phyloP scores from a whole-genome alignment of 2,888 invertebrate species.

The Epinotia bilunana region DNA sequence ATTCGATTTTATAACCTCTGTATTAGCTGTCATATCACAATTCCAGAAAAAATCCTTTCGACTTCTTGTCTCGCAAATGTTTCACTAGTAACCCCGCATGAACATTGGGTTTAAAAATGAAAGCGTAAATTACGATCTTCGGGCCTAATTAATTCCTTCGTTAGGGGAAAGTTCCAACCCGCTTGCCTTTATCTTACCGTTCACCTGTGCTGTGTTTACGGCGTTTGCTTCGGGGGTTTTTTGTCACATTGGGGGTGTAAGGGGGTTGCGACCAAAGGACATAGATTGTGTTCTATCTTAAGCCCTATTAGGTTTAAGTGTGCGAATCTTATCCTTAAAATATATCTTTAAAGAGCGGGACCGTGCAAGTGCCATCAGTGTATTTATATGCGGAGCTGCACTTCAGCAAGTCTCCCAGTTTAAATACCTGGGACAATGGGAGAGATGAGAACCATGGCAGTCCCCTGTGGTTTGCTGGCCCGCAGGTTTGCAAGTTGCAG shows the following conservation, averaged over 20 bases:
- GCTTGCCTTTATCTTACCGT: slow-evolving; percentile 67
- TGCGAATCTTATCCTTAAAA: too few relatives aligned
- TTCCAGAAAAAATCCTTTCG: not conserved
- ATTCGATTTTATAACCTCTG: too few relatives aligned
- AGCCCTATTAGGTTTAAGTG: too few relatives aligned
- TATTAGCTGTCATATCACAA: too few relatives aligned
- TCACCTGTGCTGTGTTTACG: slow-evolving; percentile 61
- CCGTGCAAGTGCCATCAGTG: too few relatives aligned
- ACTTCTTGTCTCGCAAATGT: not conserved
- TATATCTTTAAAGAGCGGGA: too few relatives aligned
- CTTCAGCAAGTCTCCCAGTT: too few relatives aligned
- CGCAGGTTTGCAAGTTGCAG: too few relatives aligned
- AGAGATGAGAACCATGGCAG: too few relatives aligned
- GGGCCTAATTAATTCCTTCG: slow-evolving; percentile 83
- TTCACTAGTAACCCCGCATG: slow-evolving; percentile 54
- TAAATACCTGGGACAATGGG: too few relatives aligned
- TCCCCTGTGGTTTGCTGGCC: too few relatives aligned
- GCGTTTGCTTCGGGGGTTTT: slow-evolving; percentile 32
- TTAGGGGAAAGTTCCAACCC: slow-evolving; percentile 73
- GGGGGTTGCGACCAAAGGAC: not conserved
- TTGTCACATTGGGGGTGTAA: slow-evolving; percentile 19
- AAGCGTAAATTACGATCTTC: slow-evolving; percentile 84
- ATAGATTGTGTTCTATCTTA: not conserved
- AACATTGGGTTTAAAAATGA: slow-evolving; percentile 82
- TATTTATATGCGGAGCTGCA: too few relatives aligned